Evolutionary conservation across 1,140 invertebrate species (phyloP), one percentile per base, ranked within the genome.

Genomic region (Nasonia longicornis): DNA sequence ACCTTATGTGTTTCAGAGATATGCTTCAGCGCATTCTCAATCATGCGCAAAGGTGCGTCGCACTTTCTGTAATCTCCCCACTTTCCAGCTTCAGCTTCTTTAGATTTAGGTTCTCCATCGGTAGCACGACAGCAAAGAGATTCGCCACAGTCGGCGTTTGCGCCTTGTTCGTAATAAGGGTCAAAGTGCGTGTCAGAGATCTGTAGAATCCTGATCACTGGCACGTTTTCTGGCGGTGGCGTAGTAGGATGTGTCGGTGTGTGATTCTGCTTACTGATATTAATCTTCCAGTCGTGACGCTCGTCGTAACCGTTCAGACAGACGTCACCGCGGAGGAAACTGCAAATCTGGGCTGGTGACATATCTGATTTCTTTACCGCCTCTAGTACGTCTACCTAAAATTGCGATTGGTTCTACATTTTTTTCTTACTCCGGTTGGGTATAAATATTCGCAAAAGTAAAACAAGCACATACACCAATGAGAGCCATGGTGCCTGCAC

Each of bases 41-140:
- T 94, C 3, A 96, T 97, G 35, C 95, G 93, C 86, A 96, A 95
- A 0, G 97, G 97, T 0, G 96, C 96, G 89, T 98, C 97, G 85
- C 96, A 98, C 86, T 97, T 97, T 84, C 96, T 92, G 88, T 97
- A 98, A 87, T 98, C 96, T n/a, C 97, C 97, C 97, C 96, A 98
- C 83, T 95, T 94, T 22, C 97, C 97, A 0, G 97, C 96, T 0
- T 94, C 94, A 6, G 93, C 93, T 80, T 94, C 93, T 0, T 95
- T 92, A 20, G 92, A 93, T 20, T 92, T 86, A 0, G 96, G 94
- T 3, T 93, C 92, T 2, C 95, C 96, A 85, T 94, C 96, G 3
- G 95, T 96, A 35, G 94, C 89, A 42, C 96, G 92, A 88, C 97
- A 98, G 87, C 97, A 98, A 1, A 98, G 89, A 0, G 97, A 97